Evolutionary conservation across 2,113 vertebrate species (phyloP), one percentile per base, ranked within the genome.

Genomic region (Gadus macrocephalus): DNA sequence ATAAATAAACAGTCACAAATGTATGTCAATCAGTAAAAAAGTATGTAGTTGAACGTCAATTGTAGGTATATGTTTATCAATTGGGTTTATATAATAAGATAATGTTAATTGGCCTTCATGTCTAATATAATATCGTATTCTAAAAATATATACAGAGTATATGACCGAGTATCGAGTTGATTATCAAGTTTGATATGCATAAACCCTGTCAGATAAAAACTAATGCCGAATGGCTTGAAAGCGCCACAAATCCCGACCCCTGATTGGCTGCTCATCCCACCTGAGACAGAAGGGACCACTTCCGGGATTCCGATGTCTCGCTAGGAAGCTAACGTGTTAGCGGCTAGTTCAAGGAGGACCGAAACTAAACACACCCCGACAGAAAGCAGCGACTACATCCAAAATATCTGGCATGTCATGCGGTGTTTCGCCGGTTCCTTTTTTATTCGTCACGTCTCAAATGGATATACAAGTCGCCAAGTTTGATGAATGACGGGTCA

Each of bases 291-390:
- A 69, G 64, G 7, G 35, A 58, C n/a, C 22, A 80, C 42, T 90
- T 90, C 89, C 89, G 87, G 89, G 87, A 88, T 89, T 90, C 87
- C 83, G 80, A 83, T 61, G 75, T 87, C 81, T 88, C 88, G 88
- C 89, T 90, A 86, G 83, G 75, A 27, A 67, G 85, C 86, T 87
- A 64, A 64, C 70, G 56, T 79, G 78, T 78, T 87, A 86, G 74
- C 67, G 35, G 84, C 85, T 84, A 87, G 77, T 56, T 74, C 15
- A 77, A 83, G 79, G 72, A 85, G 74, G 75, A 86, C 70, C 65
- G 70, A 70, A 77, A 70, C 69, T 66, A 84, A 74, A 62, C 42
- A 70, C 77, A 79, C 63, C 12, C 69, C 68, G 15, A 58, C 25
- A 66, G 61, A 28, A 64, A 73, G 58, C 74, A 81, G 72, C 64